These are phyloP conservation scores for Tinea semifulvella DNA, from an alignment of 2,888 invertebrate genomes.

Conservation along the genomic window DNA sequence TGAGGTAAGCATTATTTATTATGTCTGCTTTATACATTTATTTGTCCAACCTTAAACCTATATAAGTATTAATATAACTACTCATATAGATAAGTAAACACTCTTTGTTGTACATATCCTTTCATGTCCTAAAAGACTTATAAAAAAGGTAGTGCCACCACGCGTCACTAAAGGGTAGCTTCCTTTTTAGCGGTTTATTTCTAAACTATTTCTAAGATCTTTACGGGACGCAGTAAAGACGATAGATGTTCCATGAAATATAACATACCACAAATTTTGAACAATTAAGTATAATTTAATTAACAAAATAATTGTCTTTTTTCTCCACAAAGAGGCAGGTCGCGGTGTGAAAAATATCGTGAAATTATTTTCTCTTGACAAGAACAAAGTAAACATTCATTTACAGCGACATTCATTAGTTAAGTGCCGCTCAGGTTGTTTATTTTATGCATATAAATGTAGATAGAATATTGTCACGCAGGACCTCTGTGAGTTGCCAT, in stretches of 20 bases:
- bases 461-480: conserved; percentile 1
- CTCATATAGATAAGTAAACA: too few relatives aligned
- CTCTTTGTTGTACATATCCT: background rate
- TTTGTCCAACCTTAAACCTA: too few relatives aligned
- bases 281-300: too few relatives aligned
- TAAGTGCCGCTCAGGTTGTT: background rate
- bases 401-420: conserved; percentile 1
- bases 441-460: background rate
- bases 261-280: too few relatives aligned
- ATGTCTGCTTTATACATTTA: too few relatives aligned
- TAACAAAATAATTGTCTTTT: too few relatives aligned
- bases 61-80: too few relatives aligned
- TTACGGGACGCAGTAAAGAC: too few relatives aligned
- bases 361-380: background rate
- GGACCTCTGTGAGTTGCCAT: too few relatives aligned
- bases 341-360: background rate
- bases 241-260: too few relatives aligned
- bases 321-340: too few relatives aligned
- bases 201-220: conserved; percentile 1
- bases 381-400: background rate
- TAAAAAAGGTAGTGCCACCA: too few relatives aligned
- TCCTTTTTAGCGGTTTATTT: background rate
- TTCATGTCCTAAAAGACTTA: background rate
- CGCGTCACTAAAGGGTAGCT: background rate
- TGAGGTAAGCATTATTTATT: conserved; percentile 35